Conservation (phyloP, 2,797 vertebrate genomes). For the Coregonus ussuriensis region DNA sequence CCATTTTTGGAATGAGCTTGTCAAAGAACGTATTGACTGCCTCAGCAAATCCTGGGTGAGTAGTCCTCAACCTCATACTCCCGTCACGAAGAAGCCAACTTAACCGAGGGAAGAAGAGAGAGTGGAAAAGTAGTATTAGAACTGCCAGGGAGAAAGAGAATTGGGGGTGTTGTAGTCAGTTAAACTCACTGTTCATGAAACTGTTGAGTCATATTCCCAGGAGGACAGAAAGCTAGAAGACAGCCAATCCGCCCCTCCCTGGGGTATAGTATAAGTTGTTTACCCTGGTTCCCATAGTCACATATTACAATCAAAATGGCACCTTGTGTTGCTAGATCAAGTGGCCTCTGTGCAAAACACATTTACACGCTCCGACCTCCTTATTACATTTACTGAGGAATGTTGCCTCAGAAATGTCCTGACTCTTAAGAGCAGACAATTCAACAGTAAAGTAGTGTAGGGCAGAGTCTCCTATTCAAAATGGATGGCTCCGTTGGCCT, state of each 20-base stretch:
- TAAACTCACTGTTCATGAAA: neutral
- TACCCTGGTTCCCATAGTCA: conserved; percentile 2
- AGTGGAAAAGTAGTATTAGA: neutral
- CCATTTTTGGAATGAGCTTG: conserved; percentile 81
- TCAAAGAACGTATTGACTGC: conserved; percentile 87
- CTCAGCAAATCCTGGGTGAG: conserved; percentile 79
- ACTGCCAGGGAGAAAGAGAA: neutral
- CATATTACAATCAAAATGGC: conserved; percentile 21
- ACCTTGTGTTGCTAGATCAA: conserved; percentile 24
- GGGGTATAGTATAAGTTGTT: conserved; percentile 15
- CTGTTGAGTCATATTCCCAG: neutral
- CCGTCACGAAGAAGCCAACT: conserved; percentile 90
- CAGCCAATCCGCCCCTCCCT: neutral
- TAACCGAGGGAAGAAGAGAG: conserved; percentile 4
- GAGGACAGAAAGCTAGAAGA: neutral
- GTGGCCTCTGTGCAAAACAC: conserved; percentile 20
- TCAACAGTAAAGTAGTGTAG: neutral
- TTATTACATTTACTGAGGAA: conserved; percentile 33
- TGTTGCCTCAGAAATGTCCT: neutral
- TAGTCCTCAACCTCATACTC: conserved; percentile 84
- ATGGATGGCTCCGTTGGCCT: too few species aligned
- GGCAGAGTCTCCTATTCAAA: neutral
- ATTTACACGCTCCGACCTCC: conserved; percentile 1
- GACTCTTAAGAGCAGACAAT: neutral
- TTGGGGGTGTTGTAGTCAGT: neutral